phyloP scores from a whole-genome alignment of 2,888 invertebrate genomes.

The Cheiracanthium punctorium region DNA sequence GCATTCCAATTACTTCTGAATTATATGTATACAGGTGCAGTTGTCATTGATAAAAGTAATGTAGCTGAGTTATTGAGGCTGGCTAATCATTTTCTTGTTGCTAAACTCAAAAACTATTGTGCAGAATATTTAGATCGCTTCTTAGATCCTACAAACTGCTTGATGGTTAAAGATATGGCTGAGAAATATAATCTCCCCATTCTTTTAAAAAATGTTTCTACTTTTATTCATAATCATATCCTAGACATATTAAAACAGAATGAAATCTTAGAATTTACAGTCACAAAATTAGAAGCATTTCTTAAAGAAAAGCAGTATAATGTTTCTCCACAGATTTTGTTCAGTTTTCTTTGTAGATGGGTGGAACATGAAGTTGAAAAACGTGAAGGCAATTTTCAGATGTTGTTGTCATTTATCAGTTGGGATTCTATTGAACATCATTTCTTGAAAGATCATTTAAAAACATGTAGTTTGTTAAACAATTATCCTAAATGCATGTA shows the following conservation, averaged over 20 bases:
- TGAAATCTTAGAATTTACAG: conserved; percentile 78
- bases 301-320: conserved; percentile 78
- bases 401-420: conserved; percentile 19
- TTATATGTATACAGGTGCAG: conserved; percentile 82
- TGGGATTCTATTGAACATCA: conserved; percentile 35
- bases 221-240: conserved; percentile 79
- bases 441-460: conserved; percentile 77
- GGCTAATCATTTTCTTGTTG: conserved; percentile 81
- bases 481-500: conserved; percentile 80
- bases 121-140: conserved; percentile 81
- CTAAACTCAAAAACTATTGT: conserved; percentile 81
- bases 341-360: conserved; percentile 80
- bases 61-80: conserved; percentile 81
- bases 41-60: conserved; percentile 80
- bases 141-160: conserved; percentile 81
- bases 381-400: conserved; percentile 79
- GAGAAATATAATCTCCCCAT: conserved; percentile 80
- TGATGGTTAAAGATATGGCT: conserved; percentile 80
- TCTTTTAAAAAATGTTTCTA: conserved; percentile 79
- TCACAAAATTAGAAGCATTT: conserved; percentile 78
- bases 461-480: conserved; percentile 79
- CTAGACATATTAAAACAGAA: conserved; percentile 79
- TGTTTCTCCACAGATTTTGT: conserved; percentile 75
- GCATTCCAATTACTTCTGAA: conserved; percentile 80
- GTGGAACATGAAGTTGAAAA: conserved; percentile 77